A percentile compares a stretch with the other conserved stretches of the same genome.
These are phyloP conservation scores for Laothoe populi DNA, from an alignment of 2,888 invertebrate species.

Conservation along the genomic window DNA sequence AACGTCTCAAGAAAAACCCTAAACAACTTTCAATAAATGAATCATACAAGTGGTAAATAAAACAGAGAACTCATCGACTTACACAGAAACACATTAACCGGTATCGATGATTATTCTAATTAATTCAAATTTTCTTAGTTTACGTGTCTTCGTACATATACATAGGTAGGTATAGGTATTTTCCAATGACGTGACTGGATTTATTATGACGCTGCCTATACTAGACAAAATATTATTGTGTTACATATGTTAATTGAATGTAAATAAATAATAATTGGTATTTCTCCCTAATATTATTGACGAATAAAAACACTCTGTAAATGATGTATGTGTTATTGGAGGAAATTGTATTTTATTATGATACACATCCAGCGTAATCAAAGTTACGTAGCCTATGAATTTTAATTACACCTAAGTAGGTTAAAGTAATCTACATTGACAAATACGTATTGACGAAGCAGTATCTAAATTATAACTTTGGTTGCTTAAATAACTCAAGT, in stretches of 20 bases:
- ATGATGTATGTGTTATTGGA: too few relatives aligned
- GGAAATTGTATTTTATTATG: too few relatives aligned
- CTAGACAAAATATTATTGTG: not conserved
- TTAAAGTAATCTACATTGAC: slow-evolving; percentile 1
- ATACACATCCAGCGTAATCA: too few relatives aligned
- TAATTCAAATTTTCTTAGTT: not conserved
- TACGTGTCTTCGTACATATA: not conserved
- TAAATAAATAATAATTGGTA: not conserved
- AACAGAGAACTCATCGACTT: slow-evolving; percentile 3
- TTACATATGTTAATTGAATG: not conserved
- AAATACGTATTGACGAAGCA: not conserved
- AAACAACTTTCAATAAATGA: slow-evolving; percentile 45
- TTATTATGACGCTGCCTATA: not conserved
- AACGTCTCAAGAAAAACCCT: not conserved
- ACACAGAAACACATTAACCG: slow-evolving; percentile 29
- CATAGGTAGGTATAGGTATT: too few relatives aligned
- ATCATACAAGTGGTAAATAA: slow-evolving; percentile 40
- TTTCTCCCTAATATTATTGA: too few relatives aligned
- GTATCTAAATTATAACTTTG: slow-evolving; percentile 6
- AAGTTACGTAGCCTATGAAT: too few relatives aligned
- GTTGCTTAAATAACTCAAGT: slow-evolving; percentile 11
- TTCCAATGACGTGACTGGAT: slow-evolving; percentile 25
- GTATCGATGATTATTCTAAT: slow-evolving; percentile 21
- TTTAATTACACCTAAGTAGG: not conserved
- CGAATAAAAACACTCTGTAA: too few relatives aligned